Evolutionary conservation across 2,113 vertebrate species (phyloP).

Genomic region (Oryzias celebensis): DNA sequence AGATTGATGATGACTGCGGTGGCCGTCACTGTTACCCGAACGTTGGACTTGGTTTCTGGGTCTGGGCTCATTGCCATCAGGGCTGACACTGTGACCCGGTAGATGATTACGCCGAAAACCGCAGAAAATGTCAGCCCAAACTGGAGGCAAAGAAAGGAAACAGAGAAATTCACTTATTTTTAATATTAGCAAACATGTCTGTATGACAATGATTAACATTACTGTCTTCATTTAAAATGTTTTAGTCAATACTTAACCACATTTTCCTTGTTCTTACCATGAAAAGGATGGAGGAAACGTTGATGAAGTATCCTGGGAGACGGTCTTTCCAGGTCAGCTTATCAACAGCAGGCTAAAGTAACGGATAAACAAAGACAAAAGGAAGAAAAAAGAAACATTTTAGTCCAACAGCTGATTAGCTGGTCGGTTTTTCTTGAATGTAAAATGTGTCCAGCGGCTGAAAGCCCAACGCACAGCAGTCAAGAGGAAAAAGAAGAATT

Average conservation of each 20-base stretch:
- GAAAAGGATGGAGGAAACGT: conserved; percentile 90
- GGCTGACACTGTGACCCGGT: conserved; percentile 88
- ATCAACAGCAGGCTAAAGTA: conserved; percentile 74
- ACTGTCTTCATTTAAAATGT: not conserved
- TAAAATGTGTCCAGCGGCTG: too few relatives aligned
- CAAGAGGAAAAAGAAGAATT: too few relatives aligned
- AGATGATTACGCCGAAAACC: conserved; percentile 92
- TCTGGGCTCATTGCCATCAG: conserved; percentile 88
- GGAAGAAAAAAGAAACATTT: not conserved
- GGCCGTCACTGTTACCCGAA: conserved; percentile 88
- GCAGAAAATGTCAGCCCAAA: conserved; percentile 90
- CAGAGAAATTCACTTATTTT: not conserved
- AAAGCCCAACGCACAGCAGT: too few relatives aligned
- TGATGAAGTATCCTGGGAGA: conserved; percentile 89
- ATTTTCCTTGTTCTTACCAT: conserved; percentile 80
- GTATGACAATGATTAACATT: not conserved
- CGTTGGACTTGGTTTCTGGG: conserved; percentile 84
- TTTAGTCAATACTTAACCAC: not conserved
- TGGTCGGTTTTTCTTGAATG: not conserved
- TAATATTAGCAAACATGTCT: not conserved
- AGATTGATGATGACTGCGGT: conserved; percentile 96
- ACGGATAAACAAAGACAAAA: not conserved
- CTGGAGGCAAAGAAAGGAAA: conserved; percentile 57
- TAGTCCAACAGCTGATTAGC: not conserved
- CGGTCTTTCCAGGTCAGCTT: conserved; percentile 92